Evolutionary conservation across 2,113 vertebrate species (phyloP).

Genomic region (Gallinago undulata): DNA sequence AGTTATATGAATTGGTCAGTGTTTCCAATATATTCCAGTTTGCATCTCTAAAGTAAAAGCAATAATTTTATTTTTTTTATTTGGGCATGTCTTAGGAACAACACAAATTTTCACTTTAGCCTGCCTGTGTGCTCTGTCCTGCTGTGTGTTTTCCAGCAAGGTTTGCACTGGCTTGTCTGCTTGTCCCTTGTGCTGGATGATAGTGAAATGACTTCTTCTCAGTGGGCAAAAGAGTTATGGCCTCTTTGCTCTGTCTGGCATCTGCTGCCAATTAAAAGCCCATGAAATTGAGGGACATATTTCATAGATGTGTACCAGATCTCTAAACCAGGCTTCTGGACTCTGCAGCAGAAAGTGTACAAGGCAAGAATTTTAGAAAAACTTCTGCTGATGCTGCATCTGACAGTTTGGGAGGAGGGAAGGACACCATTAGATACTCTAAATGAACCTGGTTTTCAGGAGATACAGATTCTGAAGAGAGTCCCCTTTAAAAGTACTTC

Average conservation of each 20-base stretch:
- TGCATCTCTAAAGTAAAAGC: neutral
- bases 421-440: neutral
- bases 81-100: neutral
- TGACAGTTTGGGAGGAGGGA: neutral
- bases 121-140: neutral
- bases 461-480: neutral
- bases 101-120: neutral
- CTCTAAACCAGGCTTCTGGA: neutral
- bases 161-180: neutral
- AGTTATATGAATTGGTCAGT: neutral
- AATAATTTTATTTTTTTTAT: neutral
- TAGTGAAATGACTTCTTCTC: neutral
- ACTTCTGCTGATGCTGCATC: neutral
- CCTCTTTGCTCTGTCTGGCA: neutral
- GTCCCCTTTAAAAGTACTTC: neutral
- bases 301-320: neutral
- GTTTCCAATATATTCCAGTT: conserved; percentile 2
- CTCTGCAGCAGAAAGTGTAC: neutral
- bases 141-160: neutral
- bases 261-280: neutral
- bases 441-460: neutral
- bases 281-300: neutral
- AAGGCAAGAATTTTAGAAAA: neutral
- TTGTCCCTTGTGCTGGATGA: neutral
- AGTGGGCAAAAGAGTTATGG: neutral